A percentile compares a stretch with the other conserved stretches of the same genome.
Evolutionary conservation across 2,888 invertebrate species (phyloP).

Genomic region (Nomada lathburiana): DNA sequence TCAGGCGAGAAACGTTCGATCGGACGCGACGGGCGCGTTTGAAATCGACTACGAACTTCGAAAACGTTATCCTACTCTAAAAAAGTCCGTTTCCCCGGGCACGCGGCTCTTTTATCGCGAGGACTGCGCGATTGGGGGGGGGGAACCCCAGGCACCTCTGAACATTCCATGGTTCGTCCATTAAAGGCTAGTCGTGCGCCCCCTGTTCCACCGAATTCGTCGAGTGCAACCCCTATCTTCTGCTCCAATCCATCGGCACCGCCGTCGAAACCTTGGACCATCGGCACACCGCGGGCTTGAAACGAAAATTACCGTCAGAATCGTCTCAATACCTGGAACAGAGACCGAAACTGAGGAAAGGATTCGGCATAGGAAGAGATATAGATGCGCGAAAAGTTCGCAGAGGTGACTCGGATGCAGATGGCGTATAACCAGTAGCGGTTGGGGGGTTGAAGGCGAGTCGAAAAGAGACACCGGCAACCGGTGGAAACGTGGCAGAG

Average conservation of each 20-base stretch:
- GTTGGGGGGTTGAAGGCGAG: slow-evolving; percentile 1
- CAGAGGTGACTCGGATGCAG: slow-evolving; percentile 57
- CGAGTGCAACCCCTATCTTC: not conserved
- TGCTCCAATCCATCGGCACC: not conserved
- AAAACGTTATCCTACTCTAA: slow-evolving; percentile 9
- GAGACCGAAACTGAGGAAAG: not conserved
- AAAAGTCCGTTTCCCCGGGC: slow-evolving; percentile 6
- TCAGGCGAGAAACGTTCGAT: not conserved
- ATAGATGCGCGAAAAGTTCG: slow-evolving; percentile 7
- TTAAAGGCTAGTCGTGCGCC: slow-evolving; percentile 20
- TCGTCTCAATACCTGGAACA: not conserved
- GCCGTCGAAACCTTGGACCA: not conserved
- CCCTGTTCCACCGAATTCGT: not conserved
- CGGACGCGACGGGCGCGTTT: not conserved
- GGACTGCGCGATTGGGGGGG: not conserved
- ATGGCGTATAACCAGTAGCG: slow-evolving; percentile 64
- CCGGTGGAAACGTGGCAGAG: not conserved
- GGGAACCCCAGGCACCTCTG: not conserved
- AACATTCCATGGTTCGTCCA: slow-evolving; percentile 17
- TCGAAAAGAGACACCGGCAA: slow-evolving; percentile 15
- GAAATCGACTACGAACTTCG: not conserved
- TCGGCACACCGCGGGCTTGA: not conserved
- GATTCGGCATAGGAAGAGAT: not conserved
- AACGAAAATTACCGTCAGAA: not conserved
- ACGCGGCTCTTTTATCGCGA: slow-evolving; percentile 6